These are phyloP conservation scores for Presbytis comata DNA, from an alignment of 2,797 vertebrate species.

Conservation along the genomic window DNA sequence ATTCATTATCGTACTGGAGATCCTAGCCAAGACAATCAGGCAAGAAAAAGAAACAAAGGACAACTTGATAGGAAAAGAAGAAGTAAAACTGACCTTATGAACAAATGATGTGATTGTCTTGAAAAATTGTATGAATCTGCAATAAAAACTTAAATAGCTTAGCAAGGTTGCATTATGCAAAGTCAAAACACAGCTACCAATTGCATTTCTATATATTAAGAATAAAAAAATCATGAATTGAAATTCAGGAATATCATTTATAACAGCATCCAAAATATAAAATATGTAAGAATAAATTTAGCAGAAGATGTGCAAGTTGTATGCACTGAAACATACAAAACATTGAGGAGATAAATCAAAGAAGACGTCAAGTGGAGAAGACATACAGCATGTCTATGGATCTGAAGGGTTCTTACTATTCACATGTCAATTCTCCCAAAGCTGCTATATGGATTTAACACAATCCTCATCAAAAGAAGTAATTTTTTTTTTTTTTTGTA, in stretches of 20 bases:
- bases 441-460: neutral
- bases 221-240: neutral
- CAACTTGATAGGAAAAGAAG: neutral
- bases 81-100: neutral
- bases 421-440: neutral
- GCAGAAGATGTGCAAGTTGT: neutral
- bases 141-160: neutral
- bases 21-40: neutral
- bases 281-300: neutral
- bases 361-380: neutral
- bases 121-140: neutral
- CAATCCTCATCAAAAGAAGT: neutral
- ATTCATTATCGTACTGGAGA: neutral
- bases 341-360: neutral
- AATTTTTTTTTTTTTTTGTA: neutral
- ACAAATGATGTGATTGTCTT: neutral
- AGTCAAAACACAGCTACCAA: neutral
- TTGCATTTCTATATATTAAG: neutral
- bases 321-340: too few species aligned
- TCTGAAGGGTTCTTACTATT: neutral
- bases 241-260: neutral
- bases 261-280: neutral
- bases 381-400: rapidly evolving
- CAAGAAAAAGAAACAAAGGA: neutral
- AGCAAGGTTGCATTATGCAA: neutral